phyloP scores from a whole-genome alignment of 2,113 vertebrate genomes.

The Micronycteris hirsuta region DNA sequence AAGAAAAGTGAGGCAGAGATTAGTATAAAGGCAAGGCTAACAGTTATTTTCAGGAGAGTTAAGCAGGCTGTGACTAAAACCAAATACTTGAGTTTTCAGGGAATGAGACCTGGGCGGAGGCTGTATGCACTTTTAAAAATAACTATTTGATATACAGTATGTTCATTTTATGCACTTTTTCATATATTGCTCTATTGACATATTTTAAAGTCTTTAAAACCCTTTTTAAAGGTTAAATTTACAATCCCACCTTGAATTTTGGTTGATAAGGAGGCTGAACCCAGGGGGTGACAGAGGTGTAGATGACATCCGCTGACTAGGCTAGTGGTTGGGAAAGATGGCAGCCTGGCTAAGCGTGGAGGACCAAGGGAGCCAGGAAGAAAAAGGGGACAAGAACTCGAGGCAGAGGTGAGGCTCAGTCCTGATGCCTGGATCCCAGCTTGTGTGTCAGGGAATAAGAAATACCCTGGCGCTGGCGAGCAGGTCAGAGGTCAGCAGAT shows the following conservation, averaged over 20 bases:
- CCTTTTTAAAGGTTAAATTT: neutral
- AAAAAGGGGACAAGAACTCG: neutral
- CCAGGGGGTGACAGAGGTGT: too few species aligned
- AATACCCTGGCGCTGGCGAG: neutral
- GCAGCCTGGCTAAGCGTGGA: neutral
- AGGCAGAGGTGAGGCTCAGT: neutral
- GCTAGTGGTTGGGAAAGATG: neutral
- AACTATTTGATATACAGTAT: neutral
- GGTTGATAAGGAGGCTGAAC: neutral
- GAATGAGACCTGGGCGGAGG: neutral
- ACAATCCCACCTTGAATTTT: neutral
- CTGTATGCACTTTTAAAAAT: neutral
- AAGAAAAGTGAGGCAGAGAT: neutral
- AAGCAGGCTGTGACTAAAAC: neutral
- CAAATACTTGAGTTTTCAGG: rapidly evolving
- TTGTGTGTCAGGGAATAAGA: neutral
- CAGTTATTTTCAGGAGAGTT: neutral
- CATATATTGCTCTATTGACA: neutral
- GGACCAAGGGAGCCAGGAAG: neutral
- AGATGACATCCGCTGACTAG: neutral
- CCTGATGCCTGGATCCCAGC: too few species aligned
- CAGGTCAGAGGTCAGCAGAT: neutral
- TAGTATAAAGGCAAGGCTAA: neutral
- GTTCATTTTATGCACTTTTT: neutral
- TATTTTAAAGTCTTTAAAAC: neutral